A percentile compares a stretch with the other conserved stretches of the same genome.
These are phyloP conservation scores for Varanus salvator DNA, from an alignment of 2,113 vertebrate genomes.

Conservation along the genomic window DNA sequence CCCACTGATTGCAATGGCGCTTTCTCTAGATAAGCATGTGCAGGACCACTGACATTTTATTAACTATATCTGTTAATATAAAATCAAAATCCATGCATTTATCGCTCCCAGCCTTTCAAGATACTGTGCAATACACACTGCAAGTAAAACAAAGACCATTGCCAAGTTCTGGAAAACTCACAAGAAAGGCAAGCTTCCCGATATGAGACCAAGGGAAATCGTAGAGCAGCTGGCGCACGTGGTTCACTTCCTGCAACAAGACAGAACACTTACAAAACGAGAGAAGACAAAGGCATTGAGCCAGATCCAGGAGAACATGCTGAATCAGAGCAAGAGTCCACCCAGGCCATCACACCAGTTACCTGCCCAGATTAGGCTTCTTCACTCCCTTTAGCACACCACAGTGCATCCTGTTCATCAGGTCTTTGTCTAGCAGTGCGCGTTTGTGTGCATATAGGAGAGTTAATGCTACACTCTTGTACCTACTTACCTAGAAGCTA, in stretches of 20 bases:
- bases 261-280: constrained; percentile 31
- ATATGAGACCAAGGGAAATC: constrained; percentile 90
- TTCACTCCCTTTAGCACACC: no score
- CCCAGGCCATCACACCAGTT: no score
- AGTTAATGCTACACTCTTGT: constrained; percentile 54
- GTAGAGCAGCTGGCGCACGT: constrained; percentile 82
- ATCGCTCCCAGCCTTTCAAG: background rate
- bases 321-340: no score
- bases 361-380: no score
- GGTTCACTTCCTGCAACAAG: constrained; percentile 83
- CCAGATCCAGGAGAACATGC: no score
- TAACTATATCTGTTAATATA: background rate
- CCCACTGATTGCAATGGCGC: background rate
- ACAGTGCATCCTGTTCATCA: no score
- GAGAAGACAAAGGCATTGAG: no score
- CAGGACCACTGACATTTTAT: background rate
- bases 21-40: background rate
- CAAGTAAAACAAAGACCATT: accelerated
- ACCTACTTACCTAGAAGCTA: background rate
- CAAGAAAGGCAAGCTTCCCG: constrained; percentile 89
- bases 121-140: accelerated
- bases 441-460: background rate
- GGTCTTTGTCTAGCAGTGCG: background rate
- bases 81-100: background rate
- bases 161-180: constrained; percentile 65